Evolutionary conservation across 2,113 vertebrate genomes (phyloP).

Genomic region (Pedetes capensis): DNA sequence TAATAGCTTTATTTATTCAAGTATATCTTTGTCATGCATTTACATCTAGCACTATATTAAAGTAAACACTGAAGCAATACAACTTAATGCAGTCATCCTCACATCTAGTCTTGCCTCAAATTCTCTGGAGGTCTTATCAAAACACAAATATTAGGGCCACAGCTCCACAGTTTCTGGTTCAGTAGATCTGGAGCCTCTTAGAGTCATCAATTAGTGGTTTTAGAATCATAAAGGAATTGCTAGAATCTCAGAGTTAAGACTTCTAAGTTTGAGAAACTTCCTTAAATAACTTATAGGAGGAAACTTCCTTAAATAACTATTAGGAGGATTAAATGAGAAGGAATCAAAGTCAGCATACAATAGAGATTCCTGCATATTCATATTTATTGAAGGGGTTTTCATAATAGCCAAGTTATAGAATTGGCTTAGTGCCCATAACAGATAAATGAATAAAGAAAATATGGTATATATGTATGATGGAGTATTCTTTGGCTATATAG

Average conservation of each 20-base stretch:
- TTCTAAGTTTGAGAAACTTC: neutral
- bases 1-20: neutral
- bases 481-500: too few relatives aligned
- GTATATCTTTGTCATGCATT: neutral
- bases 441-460: too few relatives aligned
- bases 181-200: neutral
- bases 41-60: neutral
- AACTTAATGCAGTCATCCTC: neutral
- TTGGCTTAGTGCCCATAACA: too few relatives aligned
- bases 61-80: neutral
- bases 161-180: neutral
- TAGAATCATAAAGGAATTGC: neutral
- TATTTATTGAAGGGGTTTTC: too few relatives aligned
- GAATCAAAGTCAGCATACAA: too few relatives aligned
- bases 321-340: too few relatives aligned
- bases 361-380: too few relatives aligned
- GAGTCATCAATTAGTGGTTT: neutral
- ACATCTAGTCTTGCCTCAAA: neutral
- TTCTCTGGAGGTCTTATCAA: neutral
- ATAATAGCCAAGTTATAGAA: too few relatives aligned
- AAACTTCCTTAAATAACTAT: too few relatives aligned
- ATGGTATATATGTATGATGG: too few relatives aligned
- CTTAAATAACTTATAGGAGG: too few relatives aligned
- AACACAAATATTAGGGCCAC: neutral
- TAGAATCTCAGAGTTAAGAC: neutral